Conservation (phyloP, 2,888 invertebrate species). For the Ctenicera cuprea region DNA sequence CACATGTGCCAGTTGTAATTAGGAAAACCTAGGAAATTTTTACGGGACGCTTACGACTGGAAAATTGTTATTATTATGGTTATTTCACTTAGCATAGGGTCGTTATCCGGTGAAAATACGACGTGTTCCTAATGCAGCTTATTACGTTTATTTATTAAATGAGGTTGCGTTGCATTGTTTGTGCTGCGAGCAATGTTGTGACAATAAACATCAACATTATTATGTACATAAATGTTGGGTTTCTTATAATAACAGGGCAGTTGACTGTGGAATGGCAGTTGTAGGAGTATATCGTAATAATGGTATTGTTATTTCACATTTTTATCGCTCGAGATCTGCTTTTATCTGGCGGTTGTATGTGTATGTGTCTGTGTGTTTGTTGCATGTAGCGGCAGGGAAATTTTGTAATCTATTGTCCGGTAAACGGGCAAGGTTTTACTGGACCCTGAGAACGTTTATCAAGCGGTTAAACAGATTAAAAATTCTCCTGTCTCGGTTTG, state of each 20-base stretch:
- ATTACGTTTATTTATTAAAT: constrained; percentile 39
- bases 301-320: constrained; percentile 51
- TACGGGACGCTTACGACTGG: neutral
- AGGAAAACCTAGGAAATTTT: constrained; percentile 17
- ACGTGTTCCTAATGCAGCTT: neutral
- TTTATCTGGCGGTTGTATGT: constrained; percentile 32
- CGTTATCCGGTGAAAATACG: constrained; percentile 6
- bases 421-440: constrained; percentile 27
- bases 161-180: constrained; percentile 39
- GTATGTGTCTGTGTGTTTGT: constrained; percentile 9
- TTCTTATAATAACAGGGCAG: constrained; percentile 43
- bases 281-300: constrained; percentile 52
- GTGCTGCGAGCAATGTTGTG: constrained; percentile 17
- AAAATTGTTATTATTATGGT: constrained; percentile 31
- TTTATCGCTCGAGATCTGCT: constrained; percentile 46
- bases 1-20: neutral
- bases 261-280: constrained; percentile 42
- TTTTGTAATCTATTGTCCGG: constrained; percentile 49
- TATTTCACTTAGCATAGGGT: constrained; percentile 13
- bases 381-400: constrained; percentile 22
- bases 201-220: constrained; percentile 44
- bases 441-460: constrained; percentile 34
- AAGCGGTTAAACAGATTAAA: constrained; percentile 28
- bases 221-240: constrained; percentile 37
- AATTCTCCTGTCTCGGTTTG: constrained; percentile 28